A percentile compares a stretch with the other conserved stretches of the same genome.
Evolutionary conservation across 2,888 invertebrate species (phyloP).

Genomic region (Watsonalla binaria): DNA sequence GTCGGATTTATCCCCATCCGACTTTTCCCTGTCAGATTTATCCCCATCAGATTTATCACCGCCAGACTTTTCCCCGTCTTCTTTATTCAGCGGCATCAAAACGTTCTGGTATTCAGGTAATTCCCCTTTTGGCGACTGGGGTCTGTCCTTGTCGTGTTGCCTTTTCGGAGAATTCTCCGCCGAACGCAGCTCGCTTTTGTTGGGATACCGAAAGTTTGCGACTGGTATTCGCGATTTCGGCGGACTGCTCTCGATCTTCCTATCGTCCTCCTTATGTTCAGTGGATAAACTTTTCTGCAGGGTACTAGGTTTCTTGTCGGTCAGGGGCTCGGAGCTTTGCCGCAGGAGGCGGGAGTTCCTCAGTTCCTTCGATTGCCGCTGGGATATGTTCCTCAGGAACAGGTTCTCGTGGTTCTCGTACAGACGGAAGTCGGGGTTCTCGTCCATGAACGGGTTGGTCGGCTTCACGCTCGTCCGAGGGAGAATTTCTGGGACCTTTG

Average conservation of each 20-base stretch:
- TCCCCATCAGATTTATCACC: conserved; percentile 4
- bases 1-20: conserved; percentile 12
- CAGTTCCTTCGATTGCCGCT: conserved; percentile 60
- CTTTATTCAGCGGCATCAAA: conserved; percentile 23
- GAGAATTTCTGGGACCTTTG: conserved; percentile 64
- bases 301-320: conserved; percentile 45
- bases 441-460: conserved; percentile 57
- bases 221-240: conserved; percentile 67
- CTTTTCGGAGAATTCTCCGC: conserved; percentile 60
- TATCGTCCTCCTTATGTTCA: conserved; percentile 51
- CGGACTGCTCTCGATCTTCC: conserved; percentile 41
- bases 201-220: conserved; percentile 69
- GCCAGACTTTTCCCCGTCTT: conserved; percentile 16
- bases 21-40: conserved; percentile 34
- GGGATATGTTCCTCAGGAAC: conserved; percentile 64
- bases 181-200: conserved; percentile 57
- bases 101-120: conserved; percentile 67
- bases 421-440: conserved; percentile 46
- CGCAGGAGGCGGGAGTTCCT: conserved; percentile 53
- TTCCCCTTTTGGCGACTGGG: conserved; percentile 28
- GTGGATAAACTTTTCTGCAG: conserved; percentile 65
- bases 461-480: conserved; percentile 46
- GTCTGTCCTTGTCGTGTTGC: conserved; percentile 25
- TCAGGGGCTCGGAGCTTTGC: conserved; percentile 64
- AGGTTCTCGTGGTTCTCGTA: conserved; percentile 71